Percentiles rank a stretch among this genome's conserved stretches.
These are phyloP conservation scores for Tetraodon nigroviridis DNA, from an alignment of 2,113 vertebrate species.

Conservation along the genomic window DNA sequence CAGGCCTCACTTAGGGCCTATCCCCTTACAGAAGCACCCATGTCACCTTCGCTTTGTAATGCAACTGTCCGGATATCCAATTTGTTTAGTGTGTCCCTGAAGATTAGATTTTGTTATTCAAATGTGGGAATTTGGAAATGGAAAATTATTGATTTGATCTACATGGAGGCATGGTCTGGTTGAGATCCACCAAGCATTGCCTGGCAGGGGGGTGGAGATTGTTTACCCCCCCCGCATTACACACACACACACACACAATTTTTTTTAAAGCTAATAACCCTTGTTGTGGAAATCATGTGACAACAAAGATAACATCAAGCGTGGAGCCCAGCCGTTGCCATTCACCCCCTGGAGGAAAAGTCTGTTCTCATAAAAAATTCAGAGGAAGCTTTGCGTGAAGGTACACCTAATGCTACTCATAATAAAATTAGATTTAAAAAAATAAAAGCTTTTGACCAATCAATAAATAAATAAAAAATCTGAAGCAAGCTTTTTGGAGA, in stretches of 20 bases:
- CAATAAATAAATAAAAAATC: too few species aligned
- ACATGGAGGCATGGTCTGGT: conserved; percentile 51
- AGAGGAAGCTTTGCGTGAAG: not conserved
- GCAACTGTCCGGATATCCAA: conserved; percentile 45
- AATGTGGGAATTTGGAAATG: conserved; percentile 61
- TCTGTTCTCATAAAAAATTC: conserved; percentile 31
- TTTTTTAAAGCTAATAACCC: conserved; percentile 54
- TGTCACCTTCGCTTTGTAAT: conserved; percentile 34
- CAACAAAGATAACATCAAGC: conserved; percentile 48
- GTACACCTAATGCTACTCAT: too few species aligned
- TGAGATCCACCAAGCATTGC: conserved; percentile 41
- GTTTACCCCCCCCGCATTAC: conserved; percentile 45
- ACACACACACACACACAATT: conserved; percentile 5
- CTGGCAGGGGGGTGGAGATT: conserved; percentile 34
- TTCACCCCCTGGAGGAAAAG: conserved; percentile 20
- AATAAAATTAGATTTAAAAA: too few species aligned
- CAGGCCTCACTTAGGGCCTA: conserved; percentile 8
- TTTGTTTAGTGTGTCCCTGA: conserved; percentile 52
- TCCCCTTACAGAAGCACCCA: conserved; percentile 5
- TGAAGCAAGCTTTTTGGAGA: not conserved
- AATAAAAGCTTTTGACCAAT: too few species aligned
- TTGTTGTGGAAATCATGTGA: conserved; percentile 48
- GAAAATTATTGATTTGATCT: conserved; percentile 66
- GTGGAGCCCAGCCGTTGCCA: conserved; percentile 8
- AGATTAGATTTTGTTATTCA: conserved; percentile 60